Evolutionary conservation across 37 sponge, comb jelly and placozoan genomes (phyloP).

Genomic region (Agelas oroides): DNA sequence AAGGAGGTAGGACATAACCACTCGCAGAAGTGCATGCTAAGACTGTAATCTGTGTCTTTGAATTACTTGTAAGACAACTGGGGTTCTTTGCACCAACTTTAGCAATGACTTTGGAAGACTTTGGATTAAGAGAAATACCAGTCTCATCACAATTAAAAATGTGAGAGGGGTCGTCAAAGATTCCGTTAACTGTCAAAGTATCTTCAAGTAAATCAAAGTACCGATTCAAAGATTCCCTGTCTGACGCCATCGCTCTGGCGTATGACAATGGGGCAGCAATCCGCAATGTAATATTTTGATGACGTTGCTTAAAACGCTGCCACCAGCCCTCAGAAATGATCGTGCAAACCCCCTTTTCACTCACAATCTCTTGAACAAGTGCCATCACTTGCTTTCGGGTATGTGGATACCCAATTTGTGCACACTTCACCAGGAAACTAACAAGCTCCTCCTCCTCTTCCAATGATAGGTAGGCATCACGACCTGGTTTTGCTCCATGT

Average conservation of each 20-base stretch:
- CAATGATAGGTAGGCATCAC: not conserved
- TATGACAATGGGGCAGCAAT: conserved; percentile 10
- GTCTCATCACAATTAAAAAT: conserved; percentile 34
- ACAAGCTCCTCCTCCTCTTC: conserved; percentile 16
- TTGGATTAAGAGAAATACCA: conserved; percentile 14
- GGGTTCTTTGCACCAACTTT: conserved; percentile 22
- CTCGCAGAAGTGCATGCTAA: not conserved
- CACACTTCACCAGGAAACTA: conserved; percentile 10
- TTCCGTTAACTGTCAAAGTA: conserved; percentile 2
- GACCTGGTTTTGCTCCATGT: not conserved
- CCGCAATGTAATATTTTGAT: conserved; percentile 7
- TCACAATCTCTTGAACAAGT: conserved; percentile 15
- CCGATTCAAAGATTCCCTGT: too few relatives aligned
- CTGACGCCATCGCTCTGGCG: conserved; percentile 14
- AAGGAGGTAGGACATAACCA: conserved; percentile 4
- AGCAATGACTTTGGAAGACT: conserved; percentile 14
- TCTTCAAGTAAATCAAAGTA: conserved; percentile 11
- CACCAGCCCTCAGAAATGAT: conserved; percentile 45
- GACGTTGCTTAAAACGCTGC: conserved; percentile 16
- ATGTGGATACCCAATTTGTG: not conserved
- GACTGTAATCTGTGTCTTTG: not conserved
- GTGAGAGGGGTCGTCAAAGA: conserved; percentile 4
- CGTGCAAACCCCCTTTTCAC: not conserved
- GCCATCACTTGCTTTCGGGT: conserved; percentile 12
- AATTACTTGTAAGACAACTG: not conserved